These are phyloP conservation scores for Hoplostethus mediterraneus DNA, from an alignment of 2,797 vertebrate species.

Conservation along the genomic window DNA sequence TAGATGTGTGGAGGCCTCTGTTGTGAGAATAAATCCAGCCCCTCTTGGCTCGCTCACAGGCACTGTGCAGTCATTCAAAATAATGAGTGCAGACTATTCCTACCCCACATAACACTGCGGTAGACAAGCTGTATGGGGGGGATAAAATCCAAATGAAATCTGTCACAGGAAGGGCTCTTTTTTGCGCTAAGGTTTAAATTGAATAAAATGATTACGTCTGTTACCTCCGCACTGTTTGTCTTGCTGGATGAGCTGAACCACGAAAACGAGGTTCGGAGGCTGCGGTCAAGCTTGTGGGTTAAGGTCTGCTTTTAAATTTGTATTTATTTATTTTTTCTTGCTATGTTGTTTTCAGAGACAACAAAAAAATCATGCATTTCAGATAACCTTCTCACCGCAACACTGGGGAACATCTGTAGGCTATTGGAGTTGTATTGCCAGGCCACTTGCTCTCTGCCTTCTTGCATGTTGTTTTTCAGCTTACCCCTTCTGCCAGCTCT, in stretches of 20 bases:
- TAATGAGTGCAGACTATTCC: conserved; percentile 65
- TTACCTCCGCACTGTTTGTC: conserved; percentile 50
- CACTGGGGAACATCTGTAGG: neutral
- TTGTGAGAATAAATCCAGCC: conserved; percentile 62
- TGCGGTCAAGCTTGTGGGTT: conserved; percentile 30
- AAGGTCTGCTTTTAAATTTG: neutral
- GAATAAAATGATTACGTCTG: conserved; percentile 61
- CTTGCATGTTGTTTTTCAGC: neutral
- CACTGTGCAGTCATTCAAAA: conserved; percentile 73
- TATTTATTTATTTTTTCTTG: too few relatives aligned
- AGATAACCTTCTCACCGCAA: neutral
- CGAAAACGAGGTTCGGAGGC: conserved; percentile 28
- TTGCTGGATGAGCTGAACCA: conserved; percentile 37
- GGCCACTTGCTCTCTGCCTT: conserved; percentile 6
- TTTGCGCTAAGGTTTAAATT: conserved; percentile 55
- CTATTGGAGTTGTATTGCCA: too few relatives aligned
- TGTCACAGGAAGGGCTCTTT: conserved; percentile 38
- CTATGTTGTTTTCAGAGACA: neutral
- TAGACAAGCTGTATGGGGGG: conserved; percentile 29
- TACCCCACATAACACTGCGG: conserved; percentile 54
- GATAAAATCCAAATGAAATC: conserved; percentile 26
- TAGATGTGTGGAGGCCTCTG: conserved; percentile 65
- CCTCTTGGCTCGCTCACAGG: conserved; percentile 56
- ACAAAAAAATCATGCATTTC: conserved; percentile 11
- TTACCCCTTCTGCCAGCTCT: neutral